Evolutionary conservation across 2,113 vertebrate species (phyloP), one percentile per base, ranked within the genome.

Genomic region (Nycticryphes semicollaris): DNA sequence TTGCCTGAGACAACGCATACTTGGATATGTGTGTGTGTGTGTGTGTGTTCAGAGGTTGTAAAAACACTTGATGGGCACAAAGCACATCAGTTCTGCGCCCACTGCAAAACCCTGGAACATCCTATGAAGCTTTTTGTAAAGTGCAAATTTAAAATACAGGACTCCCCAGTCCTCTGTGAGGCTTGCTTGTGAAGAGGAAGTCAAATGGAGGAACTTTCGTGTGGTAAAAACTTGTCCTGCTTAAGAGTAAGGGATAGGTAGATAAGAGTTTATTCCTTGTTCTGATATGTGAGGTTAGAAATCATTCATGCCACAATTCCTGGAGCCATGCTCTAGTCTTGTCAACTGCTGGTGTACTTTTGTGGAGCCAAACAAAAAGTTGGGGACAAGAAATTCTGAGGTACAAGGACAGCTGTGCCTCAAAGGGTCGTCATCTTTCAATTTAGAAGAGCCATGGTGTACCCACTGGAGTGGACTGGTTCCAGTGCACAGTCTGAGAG

Each of bases 391-490:
- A 60, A 87, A 48, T 60, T 37, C 13, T 37, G 39, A 73, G 35
- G 14, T 63, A 7, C 4, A 41, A 45, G 6, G 14, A 37, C 30
- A 76, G 48, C 20, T 53, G 27, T 74, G 48, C 68, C 73, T 81
- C 35, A 24, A 30, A 21, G 39, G 31, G 25, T 51, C 48, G 66
- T 51, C 9, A 59, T 68, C 25, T 48, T 81, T 77, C 6, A 2
- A 21, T 77, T 64, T 57, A 39, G 69, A 62, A 66, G 50, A 47
- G 84, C 31, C 3, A 1, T 0, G 6, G 0, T 3, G 2, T 7
- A 14, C 10, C 4, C 9, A 5, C 2, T 69, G 63, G 63, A 56
- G 45, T 3, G 1, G n/a, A 21, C 16, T 74, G 43, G 56, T 47
- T 69, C 19, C 59, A 77, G 48, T 17, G 56, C 51, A 10, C 14